Conservation (phyloP, 2,888 invertebrate species). For the Stenurella melanura region DNA sequence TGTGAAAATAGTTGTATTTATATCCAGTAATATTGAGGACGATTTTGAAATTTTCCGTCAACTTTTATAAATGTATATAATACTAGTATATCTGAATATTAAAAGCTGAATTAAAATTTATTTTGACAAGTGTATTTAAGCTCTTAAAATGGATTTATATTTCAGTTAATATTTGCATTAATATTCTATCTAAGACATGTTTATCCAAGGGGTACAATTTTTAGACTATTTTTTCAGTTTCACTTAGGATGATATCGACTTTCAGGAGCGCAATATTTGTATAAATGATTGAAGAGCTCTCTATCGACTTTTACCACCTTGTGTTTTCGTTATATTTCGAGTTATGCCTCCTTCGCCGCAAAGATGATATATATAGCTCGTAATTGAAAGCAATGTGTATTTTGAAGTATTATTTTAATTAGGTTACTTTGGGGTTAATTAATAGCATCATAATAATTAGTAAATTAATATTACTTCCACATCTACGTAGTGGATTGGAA, state of each 20-base stretch:
- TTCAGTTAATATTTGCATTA: slow-evolving; percentile 7
- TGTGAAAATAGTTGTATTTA: too few relatives aligned
- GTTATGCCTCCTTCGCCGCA: slow-evolving; percentile 14
- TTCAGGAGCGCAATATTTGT: slow-evolving; percentile 36
- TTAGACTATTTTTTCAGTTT: slow-evolving; percentile 17
- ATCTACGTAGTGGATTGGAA: too few relatives aligned
- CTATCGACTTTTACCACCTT: slow-evolving; percentile 34
- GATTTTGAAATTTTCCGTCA: too few relatives aligned
- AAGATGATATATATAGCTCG: neutral
- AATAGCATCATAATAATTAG: too few relatives aligned
- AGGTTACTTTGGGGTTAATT: neutral
- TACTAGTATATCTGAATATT: too few relatives aligned
- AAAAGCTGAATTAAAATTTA: too few relatives aligned
- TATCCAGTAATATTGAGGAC: too few relatives aligned
- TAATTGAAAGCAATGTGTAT: neutral
- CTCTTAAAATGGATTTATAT: neutral
- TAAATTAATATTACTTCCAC: too few relatives aligned
- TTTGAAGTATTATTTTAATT: neutral
- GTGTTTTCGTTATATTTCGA: slow-evolving; percentile 31
- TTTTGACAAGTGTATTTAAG: neutral
- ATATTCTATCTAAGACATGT: slow-evolving; percentile 3
- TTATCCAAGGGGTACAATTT: slow-evolving; percentile 16
- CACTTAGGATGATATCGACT: slow-evolving; percentile 28
- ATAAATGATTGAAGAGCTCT: slow-evolving; percentile 39
- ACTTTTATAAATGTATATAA: too few relatives aligned